Evolutionary conservation across 2,113 vertebrate genomes (phyloP).

Genomic region (Erythrolamprus reginae): DNA sequence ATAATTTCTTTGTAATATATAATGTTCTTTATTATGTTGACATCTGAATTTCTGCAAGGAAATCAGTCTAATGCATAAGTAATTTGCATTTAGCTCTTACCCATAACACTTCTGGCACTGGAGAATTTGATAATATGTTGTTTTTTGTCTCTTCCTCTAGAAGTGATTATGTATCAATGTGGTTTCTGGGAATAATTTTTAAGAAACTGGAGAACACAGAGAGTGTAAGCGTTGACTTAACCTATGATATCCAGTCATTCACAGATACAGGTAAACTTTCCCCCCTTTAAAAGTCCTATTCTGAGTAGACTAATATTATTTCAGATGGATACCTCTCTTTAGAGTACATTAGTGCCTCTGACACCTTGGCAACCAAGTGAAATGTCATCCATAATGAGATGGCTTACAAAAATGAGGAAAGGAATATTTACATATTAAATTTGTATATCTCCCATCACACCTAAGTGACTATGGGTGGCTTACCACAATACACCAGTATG

Average conservation of each 20-base stretch:
- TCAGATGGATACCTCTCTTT: background rate
- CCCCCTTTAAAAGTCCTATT: background rate
- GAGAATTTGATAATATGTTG: background rate
- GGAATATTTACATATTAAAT: background rate
- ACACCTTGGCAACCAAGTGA: background rate
- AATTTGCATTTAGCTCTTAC: background rate
- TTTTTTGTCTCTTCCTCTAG: constrained; percentile 60
- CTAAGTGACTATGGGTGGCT: background rate
- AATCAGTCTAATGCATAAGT: background rate
- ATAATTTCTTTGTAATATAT: background rate
- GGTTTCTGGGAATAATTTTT: constrained; percentile 96
- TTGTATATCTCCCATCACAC: background rate
- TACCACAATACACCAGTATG: background rate
- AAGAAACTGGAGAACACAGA: constrained; percentile 91
- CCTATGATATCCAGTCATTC: constrained; percentile 93
- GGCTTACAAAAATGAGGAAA: background rate
- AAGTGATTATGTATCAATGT: constrained; percentile 86
- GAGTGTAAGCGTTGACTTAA: constrained; percentile 90
- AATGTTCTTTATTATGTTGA: background rate
- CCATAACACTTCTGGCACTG: background rate
- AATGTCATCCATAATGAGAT: background rate
- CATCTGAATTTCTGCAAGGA: background rate
- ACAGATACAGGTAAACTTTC: constrained; percentile 86
- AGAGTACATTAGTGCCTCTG: background rate
- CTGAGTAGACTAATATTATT: background rate